A percentile compares a stretch with the other conserved stretches of the same genome.
These are phyloP conservation scores for Campylomormyrus tamandua DNA, from an alignment of 2,113 vertebrate genomes.

Conservation along the genomic window DNA sequence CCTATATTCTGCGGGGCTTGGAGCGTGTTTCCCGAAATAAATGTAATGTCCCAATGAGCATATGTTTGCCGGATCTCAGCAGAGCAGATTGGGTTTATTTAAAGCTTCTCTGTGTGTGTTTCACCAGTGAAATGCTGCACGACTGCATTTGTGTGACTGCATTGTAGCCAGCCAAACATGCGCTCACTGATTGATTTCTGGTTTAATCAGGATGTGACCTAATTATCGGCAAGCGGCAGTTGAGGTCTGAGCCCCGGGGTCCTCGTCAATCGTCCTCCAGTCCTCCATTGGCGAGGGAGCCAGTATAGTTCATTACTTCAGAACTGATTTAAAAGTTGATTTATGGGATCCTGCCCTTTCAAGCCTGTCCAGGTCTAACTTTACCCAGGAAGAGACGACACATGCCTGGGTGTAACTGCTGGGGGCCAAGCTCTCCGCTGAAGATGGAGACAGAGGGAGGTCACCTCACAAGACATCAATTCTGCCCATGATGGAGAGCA, in stretches of 20 bases:
- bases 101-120: not conserved
- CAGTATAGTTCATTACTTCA: too few relatives aligned
- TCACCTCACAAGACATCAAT: not conserved
- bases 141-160: not conserved
- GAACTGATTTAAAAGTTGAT: not conserved
- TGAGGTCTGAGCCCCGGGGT: not conserved
- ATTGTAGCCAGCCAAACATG: not conserved
- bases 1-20: not conserved
- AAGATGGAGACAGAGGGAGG: not conserved
- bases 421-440: not conserved
- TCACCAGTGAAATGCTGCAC: not conserved
- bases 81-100: not conserved
- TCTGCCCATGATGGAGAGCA: not conserved
- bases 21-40: not conserved
- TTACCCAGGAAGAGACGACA: not conserved
- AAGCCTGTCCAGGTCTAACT: not conserved
- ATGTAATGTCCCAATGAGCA: not conserved
- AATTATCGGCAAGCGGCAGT: slow-evolving; percentile 2
- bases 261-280: not conserved
- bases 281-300: not conserved
- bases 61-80: not conserved
- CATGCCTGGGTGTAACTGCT: not conserved
- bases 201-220: not conserved
- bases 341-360: not conserved
- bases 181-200: not conserved